A percentile compares a stretch with the other conserved stretches of the same genome.
phyloP scores from a whole-genome alignment of 2,888 invertebrate genomes.

The Drosophila percnosoma region DNA sequence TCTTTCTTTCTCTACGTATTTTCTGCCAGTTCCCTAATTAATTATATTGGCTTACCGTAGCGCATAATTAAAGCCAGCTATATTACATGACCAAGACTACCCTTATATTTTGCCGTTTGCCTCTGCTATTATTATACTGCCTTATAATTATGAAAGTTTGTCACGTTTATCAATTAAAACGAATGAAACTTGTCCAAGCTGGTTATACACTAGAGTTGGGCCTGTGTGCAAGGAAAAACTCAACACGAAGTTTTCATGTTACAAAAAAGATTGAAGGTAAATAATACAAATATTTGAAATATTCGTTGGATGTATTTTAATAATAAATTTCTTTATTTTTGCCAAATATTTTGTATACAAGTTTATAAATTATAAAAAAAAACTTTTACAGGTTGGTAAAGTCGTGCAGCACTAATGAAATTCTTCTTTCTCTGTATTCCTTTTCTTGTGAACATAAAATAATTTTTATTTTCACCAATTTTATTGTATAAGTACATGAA shows the following conservation, averaged over 20 bases:
- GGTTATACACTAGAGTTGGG: neutral
- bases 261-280: neutral
- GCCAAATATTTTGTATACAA: neutral
- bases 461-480: slow-evolving; percentile 8
- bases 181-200: slow-evolving; percentile 30
- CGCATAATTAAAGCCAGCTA: slow-evolving; percentile 54
- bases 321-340: neutral
- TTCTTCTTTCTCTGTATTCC: neutral
- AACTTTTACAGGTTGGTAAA: neutral
- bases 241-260: neutral
- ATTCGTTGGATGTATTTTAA: neutral
- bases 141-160: slow-evolving; percentile 68
- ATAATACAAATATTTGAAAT: neutral
- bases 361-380: neutral
- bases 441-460: neutral
- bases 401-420: neutral
- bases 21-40: slow-evolving; percentile 25
- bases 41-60: slow-evolving; percentile 43
- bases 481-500: slow-evolving; percentile 9
- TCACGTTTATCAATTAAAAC: slow-evolving; percentile 65
- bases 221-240: neutral
- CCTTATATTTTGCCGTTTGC: slow-evolving; percentile 8
- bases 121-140: slow-evolving; percentile 3
- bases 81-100: slow-evolving; percentile 31
- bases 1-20: neutral